phyloP scores from a whole-genome alignment of 2,797 vertebrate genomes.

The Coluber constrictor region DNA sequence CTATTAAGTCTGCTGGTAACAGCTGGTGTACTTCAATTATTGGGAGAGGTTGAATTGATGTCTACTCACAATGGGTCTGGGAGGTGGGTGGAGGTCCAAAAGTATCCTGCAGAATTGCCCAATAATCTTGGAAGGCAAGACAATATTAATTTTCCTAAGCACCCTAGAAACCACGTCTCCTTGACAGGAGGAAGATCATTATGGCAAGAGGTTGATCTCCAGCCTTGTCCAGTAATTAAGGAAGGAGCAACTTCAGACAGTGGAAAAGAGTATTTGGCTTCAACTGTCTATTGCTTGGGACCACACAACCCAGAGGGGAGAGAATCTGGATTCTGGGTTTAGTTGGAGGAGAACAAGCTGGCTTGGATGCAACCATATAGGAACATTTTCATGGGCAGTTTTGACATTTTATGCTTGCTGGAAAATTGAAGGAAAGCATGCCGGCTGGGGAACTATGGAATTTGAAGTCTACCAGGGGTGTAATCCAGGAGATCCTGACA shows the following conservation, averaged over 20 bases:
- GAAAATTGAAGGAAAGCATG: constrained; percentile 32
- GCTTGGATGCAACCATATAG: not conserved
- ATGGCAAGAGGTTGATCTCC: not conserved
- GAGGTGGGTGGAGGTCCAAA: not conserved
- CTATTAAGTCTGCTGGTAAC: not conserved
- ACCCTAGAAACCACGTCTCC: not conserved
- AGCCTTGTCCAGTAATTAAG: not conserved
- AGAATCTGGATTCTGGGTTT: not conserved
- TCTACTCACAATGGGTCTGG: not conserved
- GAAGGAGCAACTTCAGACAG: not conserved
- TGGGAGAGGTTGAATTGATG: not conserved
- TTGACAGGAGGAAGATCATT: not conserved
- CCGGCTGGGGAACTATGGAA: not conserved
- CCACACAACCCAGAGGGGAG: no score
- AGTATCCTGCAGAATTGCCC: not conserved
- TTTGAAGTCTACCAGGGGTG: not conserved
- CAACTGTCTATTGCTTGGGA: not conserved
- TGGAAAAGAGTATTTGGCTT: not conserved
- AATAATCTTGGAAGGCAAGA: not conserved
- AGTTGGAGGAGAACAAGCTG: not conserved
- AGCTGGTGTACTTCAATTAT: not conserved
- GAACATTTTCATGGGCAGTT: not conserved
- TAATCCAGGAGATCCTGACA: no score
- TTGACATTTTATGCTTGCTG: not conserved
- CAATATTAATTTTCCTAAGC: not conserved